These are phyloP conservation scores for Probaryconus sp. DNA, from an alignment of 1,140 invertebrate genomes.

Conservation along the genomic window DNA sequence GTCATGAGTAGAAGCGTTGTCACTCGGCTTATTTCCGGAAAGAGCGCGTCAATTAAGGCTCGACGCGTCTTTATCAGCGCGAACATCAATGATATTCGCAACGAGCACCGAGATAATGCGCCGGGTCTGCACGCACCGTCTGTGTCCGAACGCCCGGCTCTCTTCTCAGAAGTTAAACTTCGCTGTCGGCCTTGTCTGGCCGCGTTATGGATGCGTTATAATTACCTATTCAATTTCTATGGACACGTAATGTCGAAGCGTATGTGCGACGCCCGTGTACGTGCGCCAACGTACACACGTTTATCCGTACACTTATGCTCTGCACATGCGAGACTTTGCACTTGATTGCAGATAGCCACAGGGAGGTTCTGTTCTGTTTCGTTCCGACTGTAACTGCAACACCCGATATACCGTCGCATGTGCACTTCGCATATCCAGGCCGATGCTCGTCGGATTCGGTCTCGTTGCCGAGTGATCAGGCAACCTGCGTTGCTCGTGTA, in stretches of 20 bases:
- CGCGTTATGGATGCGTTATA: constrained; percentile 69
- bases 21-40: constrained; percentile 22
- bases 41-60: constrained; percentile 24
- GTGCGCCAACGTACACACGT: constrained; percentile 18
- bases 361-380: constrained; percentile 22
- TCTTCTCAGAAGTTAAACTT: constrained; percentile 35
- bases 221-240: constrained; percentile 72
- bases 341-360: constrained; percentile 63
- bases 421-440: background rate
- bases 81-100: constrained; percentile 13
- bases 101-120: constrained; percentile 21
- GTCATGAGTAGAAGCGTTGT: background rate
- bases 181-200: constrained; percentile 46
- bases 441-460: constrained; percentile 20
- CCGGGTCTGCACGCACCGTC: constrained; percentile 15
- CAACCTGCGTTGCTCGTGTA: constrained; percentile 7
- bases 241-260: constrained; percentile 67
- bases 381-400: constrained; percentile 26
- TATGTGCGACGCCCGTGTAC: constrained; percentile 17
- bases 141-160: background rate
- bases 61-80: constrained; percentile 29
- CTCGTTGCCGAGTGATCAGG: constrained; percentile 15
- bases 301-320: constrained; percentile 11
- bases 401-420: constrained; percentile 46
- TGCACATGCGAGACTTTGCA: constrained; percentile 65